Evolutionary conservation across 2,888 invertebrate species (phyloP), one percentile per base, ranked within the genome.

Genomic region (Drosophila imparisetae): DNA sequence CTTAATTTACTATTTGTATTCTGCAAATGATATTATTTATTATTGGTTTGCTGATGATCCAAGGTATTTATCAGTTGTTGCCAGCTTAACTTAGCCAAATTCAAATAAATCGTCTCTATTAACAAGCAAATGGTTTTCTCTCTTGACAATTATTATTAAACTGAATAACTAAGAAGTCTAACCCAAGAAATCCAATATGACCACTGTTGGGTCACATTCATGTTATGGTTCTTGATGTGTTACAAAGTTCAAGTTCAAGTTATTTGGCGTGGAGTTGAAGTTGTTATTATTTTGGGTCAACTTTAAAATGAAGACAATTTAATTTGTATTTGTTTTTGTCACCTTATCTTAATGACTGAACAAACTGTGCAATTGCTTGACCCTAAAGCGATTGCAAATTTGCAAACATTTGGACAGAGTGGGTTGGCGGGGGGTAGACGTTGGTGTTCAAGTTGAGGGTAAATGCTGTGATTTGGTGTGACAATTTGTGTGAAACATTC

Each of bases 401-500:
- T 15, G 24, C 45, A 24, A 24, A 15, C 24, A 45, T 45, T 24
- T 45, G 45, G 24, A 15, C 24, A 24, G 24, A 8, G 7, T 15
- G 45, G 7, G 21, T 2, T 13, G 13, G 4, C 2, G 13, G 21
- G 21, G 21, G 4, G 21, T 7, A 8, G 45, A 8, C 1, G 15
- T 8, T 32, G 32, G 4, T 4, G 8, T 11, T 5, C 18, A 18
- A 4, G 8, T 6, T 7, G 29, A 7, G 36, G 45, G 13, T 45
- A 21, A 45, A 29, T 29, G 34, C 36, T 24, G 38, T 29, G 42
- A 45, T 57, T 45, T 15, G 45, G 15, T 58, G 63, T 53, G 64
- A 40, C 40, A 50, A 27, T 54, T 61, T n/a, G 27, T 38, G 54
- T 57, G 71, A 13, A 70, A 66, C 59, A 72, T 60, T 67, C 36